Conservation (phyloP, 2,113 vertebrate genomes). For the Tor tambroides region DNA sequence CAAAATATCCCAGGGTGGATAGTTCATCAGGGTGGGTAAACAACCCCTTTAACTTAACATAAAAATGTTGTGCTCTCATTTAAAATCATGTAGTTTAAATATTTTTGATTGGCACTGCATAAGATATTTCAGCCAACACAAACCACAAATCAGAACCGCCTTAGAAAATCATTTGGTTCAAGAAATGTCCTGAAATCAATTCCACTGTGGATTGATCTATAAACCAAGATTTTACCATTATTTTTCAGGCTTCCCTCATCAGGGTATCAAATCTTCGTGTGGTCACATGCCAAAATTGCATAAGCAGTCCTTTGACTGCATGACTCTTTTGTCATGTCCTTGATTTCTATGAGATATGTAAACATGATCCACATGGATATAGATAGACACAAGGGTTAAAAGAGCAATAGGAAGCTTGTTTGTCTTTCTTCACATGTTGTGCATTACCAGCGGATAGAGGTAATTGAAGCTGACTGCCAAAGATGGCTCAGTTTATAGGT, state of each 20-base stretch:
- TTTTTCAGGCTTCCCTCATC: slow-evolving; percentile 21
- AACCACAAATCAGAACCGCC: not conserved
- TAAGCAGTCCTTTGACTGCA: slow-evolving; percentile 14
- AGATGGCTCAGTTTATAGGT: slow-evolving; percentile 69
- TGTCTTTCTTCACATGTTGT: slow-evolving; percentile 69
- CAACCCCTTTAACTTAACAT: not conserved
- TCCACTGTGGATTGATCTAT: slow-evolving; percentile 57
- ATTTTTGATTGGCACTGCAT: not conserved
- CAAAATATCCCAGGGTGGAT: too few relatives aligned
- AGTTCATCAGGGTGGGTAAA: not conserved
- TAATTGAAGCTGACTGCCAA: slow-evolving; percentile 71
- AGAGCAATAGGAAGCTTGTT: slow-evolving; percentile 62
- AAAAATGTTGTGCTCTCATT: not conserved
- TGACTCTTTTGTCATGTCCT: slow-evolving; percentile 39
- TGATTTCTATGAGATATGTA: slow-evolving; percentile 51
- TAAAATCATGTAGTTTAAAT: not conserved
- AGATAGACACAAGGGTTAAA: slow-evolving; percentile 50
- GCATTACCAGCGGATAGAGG: slow-evolving; percentile 69
- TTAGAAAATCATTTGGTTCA: slow-evolving; percentile 58
- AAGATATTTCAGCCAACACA: not conserved
- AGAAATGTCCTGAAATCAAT: slow-evolving; percentile 39
- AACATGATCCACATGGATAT: slow-evolving; percentile 63
- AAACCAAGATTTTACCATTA: slow-evolving; percentile 58
- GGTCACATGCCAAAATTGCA: slow-evolving; percentile 40
- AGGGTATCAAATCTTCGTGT: slow-evolving; percentile 35